phyloP scores from a whole-genome alignment of 92 coral and sea anemone species.

The Hydrozoanthus gracilis region DNA sequence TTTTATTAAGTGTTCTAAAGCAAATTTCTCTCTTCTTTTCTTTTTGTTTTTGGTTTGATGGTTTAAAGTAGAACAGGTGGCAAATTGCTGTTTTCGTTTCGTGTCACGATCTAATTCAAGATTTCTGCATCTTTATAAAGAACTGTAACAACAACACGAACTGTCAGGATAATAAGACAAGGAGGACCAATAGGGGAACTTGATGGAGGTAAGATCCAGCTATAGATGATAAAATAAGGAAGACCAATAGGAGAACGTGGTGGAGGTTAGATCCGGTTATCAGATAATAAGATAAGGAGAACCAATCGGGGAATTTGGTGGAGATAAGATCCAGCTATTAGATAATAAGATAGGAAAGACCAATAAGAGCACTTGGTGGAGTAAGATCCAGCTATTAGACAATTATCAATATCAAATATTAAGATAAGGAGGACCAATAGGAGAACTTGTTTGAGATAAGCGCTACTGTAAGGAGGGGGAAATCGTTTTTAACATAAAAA shows the following conservation, averaged over 20 bases:
- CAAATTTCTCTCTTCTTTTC: neutral
- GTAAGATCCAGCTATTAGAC: no score
- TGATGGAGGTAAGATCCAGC: slow-evolving; percentile 6
- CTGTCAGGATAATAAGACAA: slow-evolving; percentile 30
- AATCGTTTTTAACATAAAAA: no score
- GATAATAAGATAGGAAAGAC: no score
- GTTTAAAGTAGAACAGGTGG: neutral
- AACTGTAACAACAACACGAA: slow-evolving; percentile 25
- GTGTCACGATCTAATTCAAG: neutral
- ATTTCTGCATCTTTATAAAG: neutral
- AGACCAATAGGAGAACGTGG: neutral
- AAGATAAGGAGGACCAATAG: slow-evolving; percentile 20
- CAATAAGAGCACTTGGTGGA: no score
- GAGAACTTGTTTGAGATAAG: slow-evolving; percentile 15
- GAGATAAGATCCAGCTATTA: no score
- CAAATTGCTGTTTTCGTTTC: neutral
- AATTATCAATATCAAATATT: no score
- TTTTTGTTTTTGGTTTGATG: neutral
- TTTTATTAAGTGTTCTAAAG: neutral
- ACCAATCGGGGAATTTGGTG: neutral
- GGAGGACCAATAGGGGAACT: slow-evolving; percentile 23
- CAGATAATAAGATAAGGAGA: neutral
- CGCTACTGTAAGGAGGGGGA: no score
- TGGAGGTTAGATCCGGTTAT: no score
- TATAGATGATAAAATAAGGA: neutral